phyloP scores from a whole-genome alignment of 2,888 invertebrate genomes.

The Luffia ferchaultella region DNA sequence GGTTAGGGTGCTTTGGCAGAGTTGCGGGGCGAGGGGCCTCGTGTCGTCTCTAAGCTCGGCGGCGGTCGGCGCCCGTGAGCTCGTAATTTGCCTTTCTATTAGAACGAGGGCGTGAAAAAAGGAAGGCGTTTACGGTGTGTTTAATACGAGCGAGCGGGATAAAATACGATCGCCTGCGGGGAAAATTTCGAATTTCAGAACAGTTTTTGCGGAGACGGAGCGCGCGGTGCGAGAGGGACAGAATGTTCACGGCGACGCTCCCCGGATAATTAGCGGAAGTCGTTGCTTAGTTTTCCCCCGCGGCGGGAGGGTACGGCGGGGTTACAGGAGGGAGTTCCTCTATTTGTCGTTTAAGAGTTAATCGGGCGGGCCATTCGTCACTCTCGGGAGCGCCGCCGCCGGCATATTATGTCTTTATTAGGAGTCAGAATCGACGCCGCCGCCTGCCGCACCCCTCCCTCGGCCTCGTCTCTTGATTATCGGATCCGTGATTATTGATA shows the following conservation, averaged over 20 bases:
- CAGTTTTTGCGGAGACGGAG: conserved; percentile 59
- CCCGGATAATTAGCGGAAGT: conserved; percentile 63
- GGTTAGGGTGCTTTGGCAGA: no score
- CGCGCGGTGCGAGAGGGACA: conserved; percentile 43
- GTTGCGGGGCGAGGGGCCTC: conserved; percentile 32
- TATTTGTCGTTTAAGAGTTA: conserved; percentile 67
- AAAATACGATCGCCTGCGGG: conserved; percentile 62
- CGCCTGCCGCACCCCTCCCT: conserved; percentile 25
- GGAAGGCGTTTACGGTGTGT: conserved; percentile 67
- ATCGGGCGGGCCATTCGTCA: conserved; percentile 64
- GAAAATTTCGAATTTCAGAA: conserved; percentile 63
- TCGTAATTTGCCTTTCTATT: conserved; percentile 68
- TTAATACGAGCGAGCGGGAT: conserved; percentile 66
- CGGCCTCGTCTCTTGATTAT: conserved; percentile 40
- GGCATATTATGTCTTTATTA: conserved; percentile 59
- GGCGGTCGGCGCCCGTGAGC: conserved; percentile 64
- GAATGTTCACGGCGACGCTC: conserved; percentile 39
- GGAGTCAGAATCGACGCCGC: conserved; percentile 35
- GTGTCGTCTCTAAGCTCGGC: conserved; percentile 23
- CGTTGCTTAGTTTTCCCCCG: conserved; percentile 62
- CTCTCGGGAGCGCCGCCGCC: conserved; percentile 53
- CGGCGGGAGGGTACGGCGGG: conserved; percentile 30
- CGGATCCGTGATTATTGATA: conserved; percentile 60
- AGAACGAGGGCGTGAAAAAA: conserved; percentile 67
- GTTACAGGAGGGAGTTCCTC: conserved; percentile 53